Percentiles rank a stretch among this genome's conserved stretches.
phyloP scores from a whole-genome alignment of 1,140 invertebrate species.

The Drosophila kurseongensis region DNA sequence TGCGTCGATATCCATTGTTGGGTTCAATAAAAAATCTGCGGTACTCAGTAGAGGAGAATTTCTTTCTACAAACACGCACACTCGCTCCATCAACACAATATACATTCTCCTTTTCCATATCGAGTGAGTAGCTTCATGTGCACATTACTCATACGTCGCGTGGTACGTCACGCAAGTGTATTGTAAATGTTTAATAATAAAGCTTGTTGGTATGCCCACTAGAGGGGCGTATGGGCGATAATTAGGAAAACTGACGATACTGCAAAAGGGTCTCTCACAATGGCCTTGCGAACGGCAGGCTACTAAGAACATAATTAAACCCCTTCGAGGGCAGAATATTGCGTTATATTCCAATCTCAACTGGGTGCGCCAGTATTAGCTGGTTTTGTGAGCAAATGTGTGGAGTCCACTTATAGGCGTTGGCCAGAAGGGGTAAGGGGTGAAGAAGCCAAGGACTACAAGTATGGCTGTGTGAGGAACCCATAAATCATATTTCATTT shows the following conservation, averaged over 20 bases:
- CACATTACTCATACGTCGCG: slow-evolving; percentile 57
- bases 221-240: slow-evolving; percentile 25
- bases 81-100: neutral
- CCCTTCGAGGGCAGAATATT: neutral
- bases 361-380: slow-evolving; percentile 16
- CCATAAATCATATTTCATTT: slow-evolving; percentile 30
- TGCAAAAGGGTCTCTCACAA: neutral
- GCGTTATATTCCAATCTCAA: slow-evolving; percentile 3
- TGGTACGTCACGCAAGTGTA: slow-evolving; percentile 27
- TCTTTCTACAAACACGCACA: slow-evolving; percentile 2
- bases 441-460: neutral
- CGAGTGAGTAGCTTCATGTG: slow-evolving; percentile 1
- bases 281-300: too few relatives aligned
- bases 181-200: slow-evolving; percentile 60
- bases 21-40: neutral
- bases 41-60: slow-evolving; percentile 21
- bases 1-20: neutral
- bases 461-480: neutral
- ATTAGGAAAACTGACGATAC: slow-evolving; percentile 12
- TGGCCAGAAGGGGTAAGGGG: neutral
- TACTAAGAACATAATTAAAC: slow-evolving; percentile 23
- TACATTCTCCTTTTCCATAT: neutral
- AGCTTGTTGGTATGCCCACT: slow-evolving; percentile 32
- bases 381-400: neutral
- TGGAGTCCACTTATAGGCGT: neutral